A percentile compares a stretch with the other conserved stretches of the same genome.
Evolutionary conservation across 2,113 vertebrate genomes (phyloP).

Genomic region (Platycercus adscitus): DNA sequence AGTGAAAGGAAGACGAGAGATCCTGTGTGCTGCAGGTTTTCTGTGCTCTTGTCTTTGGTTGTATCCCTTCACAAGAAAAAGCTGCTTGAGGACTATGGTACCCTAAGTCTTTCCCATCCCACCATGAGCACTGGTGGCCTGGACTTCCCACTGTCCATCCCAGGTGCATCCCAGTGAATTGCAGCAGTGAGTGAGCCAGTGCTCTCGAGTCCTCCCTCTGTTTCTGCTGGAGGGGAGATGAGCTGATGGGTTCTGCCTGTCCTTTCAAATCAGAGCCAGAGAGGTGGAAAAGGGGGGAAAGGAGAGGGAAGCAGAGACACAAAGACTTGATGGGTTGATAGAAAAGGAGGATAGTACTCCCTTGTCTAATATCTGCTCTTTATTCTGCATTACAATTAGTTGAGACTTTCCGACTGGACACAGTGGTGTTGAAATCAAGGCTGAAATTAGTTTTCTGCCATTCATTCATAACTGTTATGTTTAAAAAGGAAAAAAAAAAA

Average conservation of each 20-base stretch:
- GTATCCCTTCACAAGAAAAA: not conserved
- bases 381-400: not conserved
- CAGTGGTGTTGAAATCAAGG: slow-evolving; percentile 56
- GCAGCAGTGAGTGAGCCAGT: not conserved
- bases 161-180: not conserved
- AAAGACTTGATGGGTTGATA: not conserved
- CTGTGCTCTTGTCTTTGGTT: not conserved
- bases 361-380: slow-evolving; percentile 13
- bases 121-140: accelerated
- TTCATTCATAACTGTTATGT: slow-evolving; percentile 61
- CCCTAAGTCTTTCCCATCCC: not conserved
- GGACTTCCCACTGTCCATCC: not conserved
- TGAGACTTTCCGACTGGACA: slow-evolving; percentile 38
- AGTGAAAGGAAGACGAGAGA: not conserved
- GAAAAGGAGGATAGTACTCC: not conserved
- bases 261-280: not conserved
- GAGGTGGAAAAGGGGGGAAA: not conserved
- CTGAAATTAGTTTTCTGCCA: slow-evolving; percentile 64
- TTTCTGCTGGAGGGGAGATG: not conserved
- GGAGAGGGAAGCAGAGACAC: not conserved
- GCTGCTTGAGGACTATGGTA: not conserved
- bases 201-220: not conserved
- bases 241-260: not conserved
- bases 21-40: not conserved
- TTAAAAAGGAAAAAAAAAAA: not conserved